These are phyloP conservation scores for Bettongia penicillata DNA, from an alignment of 2,113 vertebrate genomes.

Conservation along the genomic window DNA sequence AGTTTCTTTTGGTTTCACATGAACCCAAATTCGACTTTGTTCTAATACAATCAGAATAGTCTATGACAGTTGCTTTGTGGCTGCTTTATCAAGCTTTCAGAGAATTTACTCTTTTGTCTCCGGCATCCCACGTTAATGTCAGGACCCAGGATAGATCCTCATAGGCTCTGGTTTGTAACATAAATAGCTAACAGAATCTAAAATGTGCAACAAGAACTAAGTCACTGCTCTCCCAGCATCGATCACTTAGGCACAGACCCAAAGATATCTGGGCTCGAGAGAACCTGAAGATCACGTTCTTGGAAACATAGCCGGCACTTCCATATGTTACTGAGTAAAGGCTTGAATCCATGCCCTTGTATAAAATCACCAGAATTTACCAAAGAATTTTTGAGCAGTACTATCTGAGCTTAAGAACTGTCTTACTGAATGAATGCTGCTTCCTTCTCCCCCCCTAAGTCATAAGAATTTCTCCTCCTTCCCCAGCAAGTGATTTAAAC, in stretches of 20 bases:
- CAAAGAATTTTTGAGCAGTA: conserved; percentile 8
- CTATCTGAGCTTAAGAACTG: conserved; percentile 44
- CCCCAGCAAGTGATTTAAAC: conserved; percentile 52
- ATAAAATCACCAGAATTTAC: conserved; percentile 32
- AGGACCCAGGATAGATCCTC: conserved; percentile 63
- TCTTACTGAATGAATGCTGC: conserved; percentile 27
- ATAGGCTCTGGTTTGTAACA: conserved; percentile 65
- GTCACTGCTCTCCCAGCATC: neutral
- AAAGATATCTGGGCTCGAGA: neutral
- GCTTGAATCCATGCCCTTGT: neutral
- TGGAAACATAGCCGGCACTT: conserved; percentile 61
- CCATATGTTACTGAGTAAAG: conserved; percentile 41
- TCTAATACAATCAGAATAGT: conserved; percentile 71
- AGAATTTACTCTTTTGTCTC: conserved; percentile 76
- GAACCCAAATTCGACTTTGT: conserved; percentile 46
- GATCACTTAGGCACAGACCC: conserved; percentile 41
- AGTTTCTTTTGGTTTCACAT: conserved; percentile 47
- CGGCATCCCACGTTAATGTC: conserved; percentile 71
- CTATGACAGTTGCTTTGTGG: conserved; percentile 61
- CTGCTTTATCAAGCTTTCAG: conserved; percentile 64
- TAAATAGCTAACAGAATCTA: conserved; percentile 69
- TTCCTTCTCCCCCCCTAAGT: conserved; percentile 43
- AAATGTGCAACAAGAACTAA: conserved; percentile 71
- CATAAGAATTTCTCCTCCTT: conserved; percentile 52
- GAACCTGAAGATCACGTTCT: conserved; percentile 32